These are phyloP conservation scores for Cotesia congregata DNA, from an alignment of 2,888 invertebrate species.

Conservation along the genomic window DNA sequence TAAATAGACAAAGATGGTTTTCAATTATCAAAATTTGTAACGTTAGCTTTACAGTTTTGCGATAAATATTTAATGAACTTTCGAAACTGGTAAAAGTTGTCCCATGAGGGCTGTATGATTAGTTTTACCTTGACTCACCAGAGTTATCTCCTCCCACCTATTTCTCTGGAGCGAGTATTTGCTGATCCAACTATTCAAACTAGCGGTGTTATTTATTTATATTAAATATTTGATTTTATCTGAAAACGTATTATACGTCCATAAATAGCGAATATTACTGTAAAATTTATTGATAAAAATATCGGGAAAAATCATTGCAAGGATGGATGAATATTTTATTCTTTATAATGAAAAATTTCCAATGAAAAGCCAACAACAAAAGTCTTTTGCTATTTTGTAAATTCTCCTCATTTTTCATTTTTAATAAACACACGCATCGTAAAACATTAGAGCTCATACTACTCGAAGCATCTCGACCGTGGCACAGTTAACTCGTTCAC, in stretches of 20 bases:
- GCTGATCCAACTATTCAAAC: neutral
- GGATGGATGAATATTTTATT: too few relatives aligned
- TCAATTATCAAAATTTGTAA: too few relatives aligned
- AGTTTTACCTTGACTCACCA: conserved; percentile 12
- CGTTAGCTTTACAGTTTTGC: too few relatives aligned
- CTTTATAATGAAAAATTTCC: too few relatives aligned
- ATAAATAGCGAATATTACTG: too few relatives aligned
- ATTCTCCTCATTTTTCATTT: neutral
- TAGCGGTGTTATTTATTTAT: too few relatives aligned
- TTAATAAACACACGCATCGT: neutral
- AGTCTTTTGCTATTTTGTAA: too few relatives aligned
- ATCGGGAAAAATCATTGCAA: too few relatives aligned
- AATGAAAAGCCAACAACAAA: neutral
- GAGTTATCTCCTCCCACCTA: neutral
- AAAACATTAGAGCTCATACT: neutral
- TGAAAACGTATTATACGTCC: too few relatives aligned
- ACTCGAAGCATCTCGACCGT: neutral
- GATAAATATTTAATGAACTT: conserved; percentile 25
- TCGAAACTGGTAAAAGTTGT: conserved; percentile 26
- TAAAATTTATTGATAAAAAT: too few relatives aligned
- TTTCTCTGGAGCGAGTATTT: neutral
- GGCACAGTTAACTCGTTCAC: conserved; percentile 5
- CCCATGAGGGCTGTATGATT: conserved; percentile 21
- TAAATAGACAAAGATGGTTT: too few relatives aligned
- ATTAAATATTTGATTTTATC: too few relatives aligned